Conservation (phyloP, 2,888 invertebrate species). For the Leptopterna dolabrata region DNA sequence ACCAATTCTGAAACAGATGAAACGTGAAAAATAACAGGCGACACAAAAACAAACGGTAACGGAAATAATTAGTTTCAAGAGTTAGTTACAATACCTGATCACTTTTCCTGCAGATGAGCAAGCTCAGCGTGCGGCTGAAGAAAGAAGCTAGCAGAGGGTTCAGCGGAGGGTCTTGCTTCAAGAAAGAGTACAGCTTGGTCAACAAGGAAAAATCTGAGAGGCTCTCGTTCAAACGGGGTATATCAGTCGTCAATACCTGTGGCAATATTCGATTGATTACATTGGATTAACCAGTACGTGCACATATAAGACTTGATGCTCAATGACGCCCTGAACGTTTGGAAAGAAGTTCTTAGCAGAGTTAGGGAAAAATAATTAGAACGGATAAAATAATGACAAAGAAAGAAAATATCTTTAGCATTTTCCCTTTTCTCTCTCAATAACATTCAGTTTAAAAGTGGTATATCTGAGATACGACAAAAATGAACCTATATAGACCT, state of each 20-base stretch:
- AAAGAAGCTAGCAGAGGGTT: constrained; percentile 95
- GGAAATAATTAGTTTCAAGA: not conserved
- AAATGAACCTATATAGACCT: no score
- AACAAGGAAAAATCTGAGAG: constrained; percentile 84
- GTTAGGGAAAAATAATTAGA: not conserved
- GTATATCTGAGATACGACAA: no score
- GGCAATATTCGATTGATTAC: not conserved
- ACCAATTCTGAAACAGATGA: constrained; percentile 79
- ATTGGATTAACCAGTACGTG: not conserved
- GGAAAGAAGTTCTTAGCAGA: not conserved
- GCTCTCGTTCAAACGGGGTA: constrained; percentile 86
- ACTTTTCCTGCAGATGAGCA: constrained; percentile 86
- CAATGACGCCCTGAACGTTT: no score
- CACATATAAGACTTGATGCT: no score
- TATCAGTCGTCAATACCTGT: constrained; percentile 83
- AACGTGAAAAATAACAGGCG: constrained; percentile 37
- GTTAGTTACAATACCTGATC: constrained; percentile 75
- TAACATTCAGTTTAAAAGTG: no score
- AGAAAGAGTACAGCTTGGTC: constrained; percentile 87
- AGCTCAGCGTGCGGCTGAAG: constrained; percentile 94
- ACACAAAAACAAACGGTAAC: not conserved
- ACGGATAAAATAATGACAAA: no score
- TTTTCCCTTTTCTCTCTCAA: no score
- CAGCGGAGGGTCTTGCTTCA: constrained; percentile 86
- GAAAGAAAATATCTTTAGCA: no score